Evolutionary conservation across 1,140 invertebrate genomes (phyloP).

Genomic region (Nautilus pompilius): DNA sequence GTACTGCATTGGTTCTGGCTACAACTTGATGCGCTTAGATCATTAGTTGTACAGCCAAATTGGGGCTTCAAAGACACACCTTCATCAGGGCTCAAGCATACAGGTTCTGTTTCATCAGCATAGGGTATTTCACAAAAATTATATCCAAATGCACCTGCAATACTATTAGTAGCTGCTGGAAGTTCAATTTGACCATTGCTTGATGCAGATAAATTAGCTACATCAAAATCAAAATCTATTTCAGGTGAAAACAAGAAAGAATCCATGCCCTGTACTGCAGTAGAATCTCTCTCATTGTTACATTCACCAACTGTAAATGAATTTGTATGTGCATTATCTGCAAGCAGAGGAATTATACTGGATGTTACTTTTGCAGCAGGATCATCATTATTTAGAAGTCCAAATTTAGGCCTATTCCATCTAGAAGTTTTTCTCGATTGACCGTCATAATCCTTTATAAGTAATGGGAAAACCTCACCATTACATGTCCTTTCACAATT

Average conservation of each 20-base stretch:
- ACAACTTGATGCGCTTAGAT: not conserved
- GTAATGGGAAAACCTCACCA: too few species aligned
- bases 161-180: not conserved
- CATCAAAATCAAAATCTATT: slow-evolving; percentile 12
- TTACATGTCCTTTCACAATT: too few species aligned
- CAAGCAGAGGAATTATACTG: too few species aligned
- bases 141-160: not conserved
- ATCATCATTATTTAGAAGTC: too few species aligned
- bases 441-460: too few species aligned
- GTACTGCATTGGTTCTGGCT: not conserved
- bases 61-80: not conserved
- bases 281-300: too few species aligned
- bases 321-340: too few species aligned
- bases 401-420: too few species aligned
- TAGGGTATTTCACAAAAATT: not conserved
- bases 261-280: too few species aligned
- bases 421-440: too few species aligned
- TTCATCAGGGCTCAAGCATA: not conserved
- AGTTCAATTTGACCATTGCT: not conserved
- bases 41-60: not conserved
- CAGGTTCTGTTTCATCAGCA: not conserved
- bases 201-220: not conserved
- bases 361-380: too few species aligned
- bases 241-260: slow-evolving; percentile 16
- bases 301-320: too few species aligned